Base-by-base conservation (phyloP, 2,888 invertebrate genomes). In the Hyposoter dolosus region DNA sequence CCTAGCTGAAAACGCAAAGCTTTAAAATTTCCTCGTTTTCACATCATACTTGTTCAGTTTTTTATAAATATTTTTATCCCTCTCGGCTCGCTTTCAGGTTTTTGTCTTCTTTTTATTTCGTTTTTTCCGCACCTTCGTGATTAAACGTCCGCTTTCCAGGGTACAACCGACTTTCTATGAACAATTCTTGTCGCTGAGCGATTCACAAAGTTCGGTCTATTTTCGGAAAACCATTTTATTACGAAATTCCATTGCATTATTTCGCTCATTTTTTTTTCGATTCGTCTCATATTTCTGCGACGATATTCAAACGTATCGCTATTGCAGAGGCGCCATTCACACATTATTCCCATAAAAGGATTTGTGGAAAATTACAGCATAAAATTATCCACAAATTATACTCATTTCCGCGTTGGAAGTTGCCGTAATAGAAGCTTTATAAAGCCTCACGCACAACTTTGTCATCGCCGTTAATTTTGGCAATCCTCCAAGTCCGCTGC, bases 401-500 rank as follows among this genome's bases (percentile, higher is more conserved):
- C 53, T 15, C 43, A 53, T 53, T 53, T 19, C 53, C 12, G 60
- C 15, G 60, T 60, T 28, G 28, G 15, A 60, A 15, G 4, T 60
- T 60, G 15, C 28, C 60, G 15, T 60, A 28, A 60, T 15, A 28
- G 28, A 28, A 28, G 12, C 15, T 60, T 28, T 60, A 17, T 50
- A 28, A 60, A 23, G 60, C 28, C 6, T 60, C 28, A 28, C 60
- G 60, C 15, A 60, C 60, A 60, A 60, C 60, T 12, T 28, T 60
- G 28, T 28, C 60, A 12, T 60, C 60, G 60, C 15, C 15, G 65
- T 43, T 32, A 19, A 17, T 56, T 72, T 74, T 84, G 82, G 82
- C 84, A 40, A 43, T 7, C 1, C 7, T 84, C 84, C 84, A 84
- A 84, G 47, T 50, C 60, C 84, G 65, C 40, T 40, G 28, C 77